Conservation (phyloP, 2,888 invertebrate species). For the Eremobia ochroleuca region DNA sequence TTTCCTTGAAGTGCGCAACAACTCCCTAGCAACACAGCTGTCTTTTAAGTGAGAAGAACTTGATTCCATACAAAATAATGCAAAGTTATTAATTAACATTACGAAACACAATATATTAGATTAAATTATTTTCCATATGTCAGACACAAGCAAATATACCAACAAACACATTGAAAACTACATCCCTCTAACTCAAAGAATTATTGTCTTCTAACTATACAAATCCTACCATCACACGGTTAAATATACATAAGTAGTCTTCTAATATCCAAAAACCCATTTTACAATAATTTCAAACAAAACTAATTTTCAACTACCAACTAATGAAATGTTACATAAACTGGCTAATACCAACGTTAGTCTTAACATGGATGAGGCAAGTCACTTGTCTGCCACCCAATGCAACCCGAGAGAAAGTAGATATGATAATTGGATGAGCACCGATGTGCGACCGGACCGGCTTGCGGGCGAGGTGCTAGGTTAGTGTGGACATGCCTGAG, state of each 20-base stretch:
- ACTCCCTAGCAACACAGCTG: not conserved
- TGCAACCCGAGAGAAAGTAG: constrained; percentile 86
- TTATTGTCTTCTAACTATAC: not conserved
- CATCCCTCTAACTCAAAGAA: not conserved
- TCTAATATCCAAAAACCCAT: not conserved
- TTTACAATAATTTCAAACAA: not conserved
- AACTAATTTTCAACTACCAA: constrained; percentile 59
- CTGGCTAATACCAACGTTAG: constrained; percentile 45
- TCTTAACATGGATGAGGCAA: constrained; percentile 62
- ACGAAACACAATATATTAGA: too few species aligned
- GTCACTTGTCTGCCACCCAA: constrained; percentile 69
- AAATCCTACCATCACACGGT: not conserved
- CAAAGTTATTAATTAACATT: too few species aligned
- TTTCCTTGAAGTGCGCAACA: not conserved
- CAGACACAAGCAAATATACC: not conserved
- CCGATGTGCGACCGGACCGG: constrained; percentile 85
- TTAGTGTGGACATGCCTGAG: constrained; percentile 72
- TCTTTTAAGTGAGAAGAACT: not conserved
- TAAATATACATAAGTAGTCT: not conserved
- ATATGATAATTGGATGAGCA: constrained; percentile 89
- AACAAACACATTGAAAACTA: not conserved
- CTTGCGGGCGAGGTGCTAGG: constrained; percentile 64
- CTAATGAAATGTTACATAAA: constrained; percentile 60
- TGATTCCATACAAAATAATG: not conserved
- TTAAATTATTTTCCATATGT: too few species aligned